These are phyloP conservation scores for Montipora capitata DNA, from an alignment of 92 coral and sea anemone species.

Conservation along the genomic window DNA sequence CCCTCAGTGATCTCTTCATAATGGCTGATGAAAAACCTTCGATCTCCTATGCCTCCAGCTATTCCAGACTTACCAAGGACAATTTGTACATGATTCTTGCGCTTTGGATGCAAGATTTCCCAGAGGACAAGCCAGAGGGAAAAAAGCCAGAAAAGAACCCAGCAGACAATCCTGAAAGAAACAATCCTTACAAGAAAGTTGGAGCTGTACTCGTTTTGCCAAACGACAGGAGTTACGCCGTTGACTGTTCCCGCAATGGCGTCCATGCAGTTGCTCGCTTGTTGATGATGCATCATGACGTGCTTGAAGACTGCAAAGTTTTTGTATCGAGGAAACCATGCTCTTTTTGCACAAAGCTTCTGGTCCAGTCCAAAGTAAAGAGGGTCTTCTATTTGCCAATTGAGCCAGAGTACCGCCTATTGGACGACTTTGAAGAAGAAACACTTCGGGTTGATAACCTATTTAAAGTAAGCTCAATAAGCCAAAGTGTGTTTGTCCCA, in stretches of 20 bases:
- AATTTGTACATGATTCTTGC: constrained; percentile 26
- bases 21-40: background rate
- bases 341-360: constrained; percentile 80
- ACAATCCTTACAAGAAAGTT: constrained; percentile 35
- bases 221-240: constrained; percentile 62
- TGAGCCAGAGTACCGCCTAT: constrained; percentile 69
- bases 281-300: constrained; percentile 57
- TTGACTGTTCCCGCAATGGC: constrained; percentile 70
- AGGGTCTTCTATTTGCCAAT: constrained; percentile 75
- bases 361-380: constrained; percentile 74
- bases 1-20: no score
- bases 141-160: no score
- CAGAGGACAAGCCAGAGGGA: background rate
- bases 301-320: constrained; percentile 57
- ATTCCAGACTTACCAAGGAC: constrained; percentile 5
- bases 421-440: background rate
- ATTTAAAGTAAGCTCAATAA: constrained; percentile 21
- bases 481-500: constrained; percentile 22
- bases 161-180: no score
- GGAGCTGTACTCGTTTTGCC: constrained; percentile 80
- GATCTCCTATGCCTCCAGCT: background rate
- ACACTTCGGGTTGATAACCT: constrained; percentile 56
- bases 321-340: constrained; percentile 83
- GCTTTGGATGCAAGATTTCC: constrained; percentile 36
- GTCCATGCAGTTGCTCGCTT: constrained; percentile 75